Evolutionary conservation across 2,113 vertebrate species (phyloP).

Genomic region (Barbus barbus): DNA sequence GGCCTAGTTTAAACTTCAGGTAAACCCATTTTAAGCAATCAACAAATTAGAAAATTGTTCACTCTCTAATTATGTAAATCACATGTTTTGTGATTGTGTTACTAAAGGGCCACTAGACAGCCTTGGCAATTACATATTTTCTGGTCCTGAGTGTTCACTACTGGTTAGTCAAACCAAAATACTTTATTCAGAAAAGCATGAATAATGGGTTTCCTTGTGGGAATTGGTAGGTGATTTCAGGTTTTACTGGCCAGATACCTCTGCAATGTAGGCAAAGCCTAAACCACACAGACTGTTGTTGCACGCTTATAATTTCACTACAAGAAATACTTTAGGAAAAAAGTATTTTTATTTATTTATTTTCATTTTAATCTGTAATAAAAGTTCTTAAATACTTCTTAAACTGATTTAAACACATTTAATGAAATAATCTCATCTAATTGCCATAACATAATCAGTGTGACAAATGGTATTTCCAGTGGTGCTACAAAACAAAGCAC

Average conservation of each 20-base stretch:
- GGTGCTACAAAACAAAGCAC: neutral
- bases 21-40: neutral
- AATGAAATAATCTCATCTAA: neutral
- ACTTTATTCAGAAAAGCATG: neutral
- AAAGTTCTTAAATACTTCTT: neutral
- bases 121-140: neutral
- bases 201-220: neutral
- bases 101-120: neutral
- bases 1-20: neutral
- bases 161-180: neutral
- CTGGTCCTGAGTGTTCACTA: neutral
- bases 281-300: neutral
- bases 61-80: neutral
- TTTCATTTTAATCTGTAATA: neutral
- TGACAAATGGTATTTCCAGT: slow-evolving; percentile 3
- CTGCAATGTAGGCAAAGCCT: neutral
- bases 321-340: neutral
- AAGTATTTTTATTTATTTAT: neutral
- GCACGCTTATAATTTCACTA: neutral
- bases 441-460: neutral
- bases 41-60: neutral
- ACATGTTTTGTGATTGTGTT: neutral
- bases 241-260: neutral
- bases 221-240: neutral
- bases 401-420: neutral